phyloP scores from a whole-genome alignment of 2,888 invertebrate genomes.

The Drymonia ruficornis region DNA sequence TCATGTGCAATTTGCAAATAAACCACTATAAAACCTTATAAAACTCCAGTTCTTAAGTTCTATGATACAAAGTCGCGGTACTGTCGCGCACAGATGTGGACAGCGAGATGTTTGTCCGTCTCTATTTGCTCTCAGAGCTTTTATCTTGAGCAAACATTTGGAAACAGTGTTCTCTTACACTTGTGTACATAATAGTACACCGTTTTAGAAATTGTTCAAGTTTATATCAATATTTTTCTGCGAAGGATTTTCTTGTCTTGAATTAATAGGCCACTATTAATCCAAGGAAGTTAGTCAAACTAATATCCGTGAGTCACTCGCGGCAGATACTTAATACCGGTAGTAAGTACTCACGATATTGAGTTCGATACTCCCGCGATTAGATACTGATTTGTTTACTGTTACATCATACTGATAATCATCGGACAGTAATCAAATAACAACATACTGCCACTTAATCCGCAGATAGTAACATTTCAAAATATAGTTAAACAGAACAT shows the following conservation, averaged over 20 bases:
- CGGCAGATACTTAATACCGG: not conserved
- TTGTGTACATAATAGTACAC: constrained; percentile 27
- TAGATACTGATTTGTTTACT: constrained; percentile 13
- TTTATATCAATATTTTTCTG: constrained; percentile 5
- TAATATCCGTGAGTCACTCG: not conserved
- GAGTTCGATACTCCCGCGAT: constrained; percentile 28
- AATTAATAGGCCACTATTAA: too few relatives aligned
- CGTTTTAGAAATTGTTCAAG: constrained; percentile 10
- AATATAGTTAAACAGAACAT: too few relatives aligned
- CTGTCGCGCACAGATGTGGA: constrained; percentile 25
- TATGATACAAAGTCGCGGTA: constrained; percentile 9
- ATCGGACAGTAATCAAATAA: not conserved
- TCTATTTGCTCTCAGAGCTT: constrained; percentile 24
- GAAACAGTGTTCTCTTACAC: constrained; percentile 17
- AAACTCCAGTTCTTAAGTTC: too few relatives aligned
- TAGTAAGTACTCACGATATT: constrained; percentile 8
- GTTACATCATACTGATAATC: not conserved
- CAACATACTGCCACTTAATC: too few relatives aligned
- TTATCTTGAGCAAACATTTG: constrained; percentile 27
- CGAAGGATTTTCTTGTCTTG: not conserved
- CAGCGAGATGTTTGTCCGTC: constrained; percentile 18
- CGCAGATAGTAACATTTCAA: too few relatives aligned
- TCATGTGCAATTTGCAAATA: too few relatives aligned
- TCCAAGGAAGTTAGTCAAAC: too few relatives aligned
- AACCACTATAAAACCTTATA: too few relatives aligned